Percentiles rank a stretch among this genome's conserved stretches.
Evolutionary conservation across 2,797 vertebrate species (phyloP).

Genomic region (Nasua narica): DNA sequence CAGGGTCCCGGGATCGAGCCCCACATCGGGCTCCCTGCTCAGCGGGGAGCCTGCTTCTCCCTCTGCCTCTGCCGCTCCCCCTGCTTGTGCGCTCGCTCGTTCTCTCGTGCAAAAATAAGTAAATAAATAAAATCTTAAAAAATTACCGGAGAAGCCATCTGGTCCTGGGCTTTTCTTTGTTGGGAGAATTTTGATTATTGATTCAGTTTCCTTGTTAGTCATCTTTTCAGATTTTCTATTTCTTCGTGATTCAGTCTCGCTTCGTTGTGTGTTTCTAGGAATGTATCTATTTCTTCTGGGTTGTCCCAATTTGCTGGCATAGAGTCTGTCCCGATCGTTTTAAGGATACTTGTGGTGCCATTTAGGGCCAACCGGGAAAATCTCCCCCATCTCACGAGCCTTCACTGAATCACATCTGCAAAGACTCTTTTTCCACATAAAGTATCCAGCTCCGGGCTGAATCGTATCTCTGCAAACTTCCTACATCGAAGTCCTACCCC

Average conservation of each 20-base stretch:
- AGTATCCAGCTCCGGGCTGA: not conserved
- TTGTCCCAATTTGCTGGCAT: slow-evolving; percentile 24
- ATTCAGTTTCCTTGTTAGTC: slow-evolving; percentile 35
- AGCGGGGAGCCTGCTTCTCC: too few relatives aligned
- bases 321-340: not conserved
- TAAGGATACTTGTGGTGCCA: not conserved
- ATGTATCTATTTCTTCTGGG: slow-evolving; percentile 29
- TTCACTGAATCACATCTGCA: not conserved
- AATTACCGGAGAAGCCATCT: slow-evolving; percentile 29
- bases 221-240: not conserved
- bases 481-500: not conserved
- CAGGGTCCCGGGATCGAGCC: too few relatives aligned
- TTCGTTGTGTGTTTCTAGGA: slow-evolving; percentile 30
- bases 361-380: not conserved
- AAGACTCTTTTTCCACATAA: not conserved
- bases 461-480: not conserved
- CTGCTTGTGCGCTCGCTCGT: too few relatives aligned
- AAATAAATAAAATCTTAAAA: too few relatives aligned
- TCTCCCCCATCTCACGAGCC: not conserved
- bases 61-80: too few relatives aligned
- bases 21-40: too few relatives aligned
- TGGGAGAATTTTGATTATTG: not conserved
- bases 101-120: too few relatives aligned
- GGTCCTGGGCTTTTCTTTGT: slow-evolving; percentile 21
- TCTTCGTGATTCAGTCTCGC: slow-evolving; percentile 7